A percentile compares a stretch with the other conserved stretches of the same genome.
phyloP scores from a whole-genome alignment of 1,140 invertebrate genomes.

The Eciton burchellii region DNA sequence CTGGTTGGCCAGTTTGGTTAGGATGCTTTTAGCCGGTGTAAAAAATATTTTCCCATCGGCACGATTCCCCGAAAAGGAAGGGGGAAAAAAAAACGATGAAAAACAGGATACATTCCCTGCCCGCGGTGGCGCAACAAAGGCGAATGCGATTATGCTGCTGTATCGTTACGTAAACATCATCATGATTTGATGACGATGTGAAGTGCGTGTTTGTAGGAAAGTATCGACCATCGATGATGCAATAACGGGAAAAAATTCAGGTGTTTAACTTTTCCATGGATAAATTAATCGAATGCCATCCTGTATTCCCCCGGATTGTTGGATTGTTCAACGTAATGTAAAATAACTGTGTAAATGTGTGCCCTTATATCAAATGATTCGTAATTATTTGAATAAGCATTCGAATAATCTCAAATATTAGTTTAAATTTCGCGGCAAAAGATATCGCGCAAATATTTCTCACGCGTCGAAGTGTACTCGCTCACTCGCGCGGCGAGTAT shows the following conservation, averaged over 20 bases:
- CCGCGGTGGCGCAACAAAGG: constrained; percentile 23
- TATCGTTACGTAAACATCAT: background rate
- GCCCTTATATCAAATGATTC: background rate
- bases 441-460: too few relatives aligned
- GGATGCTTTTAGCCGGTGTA: constrained; percentile 46
- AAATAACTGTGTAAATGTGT: constrained; percentile 4
- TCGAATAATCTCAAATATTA: background rate
- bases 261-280: background rate
- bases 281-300: background rate
- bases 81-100: too few relatives aligned
- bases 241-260: background rate
- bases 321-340: too few relatives aligned
- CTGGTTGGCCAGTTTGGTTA: constrained; percentile 45
- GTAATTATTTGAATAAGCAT: too few relatives aligned
- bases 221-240: background rate
- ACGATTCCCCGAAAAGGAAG: constrained; percentile 22
- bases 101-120: too few relatives aligned
- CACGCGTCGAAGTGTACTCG: too few relatives aligned
- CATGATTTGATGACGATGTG: background rate
- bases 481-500: too few relatives aligned
- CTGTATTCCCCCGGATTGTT: background rate
- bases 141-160: background rate
- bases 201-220: background rate
- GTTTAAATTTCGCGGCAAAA: too few relatives aligned
- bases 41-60: constrained; percentile 50